Percentiles rank a stretch among this genome's conserved stretches.
Conservation (phyloP, 2,113 vertebrate genomes). For the Podarcis muralis region DNA sequence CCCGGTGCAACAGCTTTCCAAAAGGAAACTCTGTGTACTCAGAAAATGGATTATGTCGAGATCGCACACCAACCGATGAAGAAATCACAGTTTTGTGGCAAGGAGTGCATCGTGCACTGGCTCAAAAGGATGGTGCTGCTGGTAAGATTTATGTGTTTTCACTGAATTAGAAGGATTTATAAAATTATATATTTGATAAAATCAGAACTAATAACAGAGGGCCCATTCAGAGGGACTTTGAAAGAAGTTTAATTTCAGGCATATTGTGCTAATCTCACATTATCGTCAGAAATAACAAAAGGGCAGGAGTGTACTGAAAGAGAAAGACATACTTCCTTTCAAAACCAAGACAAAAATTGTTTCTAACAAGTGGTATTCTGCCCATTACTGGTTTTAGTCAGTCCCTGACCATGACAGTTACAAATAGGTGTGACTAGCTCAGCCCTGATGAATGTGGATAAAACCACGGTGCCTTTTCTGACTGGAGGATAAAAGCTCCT, state of each 20-base stretch:
- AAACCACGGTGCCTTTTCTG: background rate
- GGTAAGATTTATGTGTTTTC: slow-evolving; percentile 65
- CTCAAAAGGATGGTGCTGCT: slow-evolving; percentile 67
- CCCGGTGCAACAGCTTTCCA: slow-evolving; percentile 50
- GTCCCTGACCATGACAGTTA: background rate
- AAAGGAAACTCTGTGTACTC: slow-evolving; percentile 55
- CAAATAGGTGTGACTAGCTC: too few relatives aligned
- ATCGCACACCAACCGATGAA: slow-evolving; percentile 81
- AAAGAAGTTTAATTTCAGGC: background rate
- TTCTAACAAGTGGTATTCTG: background rate
- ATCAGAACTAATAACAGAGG: background rate
- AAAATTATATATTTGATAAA: background rate
- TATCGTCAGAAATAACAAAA: background rate
- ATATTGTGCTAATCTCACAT: background rate
- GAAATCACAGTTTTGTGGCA: slow-evolving; percentile 82
- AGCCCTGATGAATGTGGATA: background rate
- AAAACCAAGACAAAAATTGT: background rate
- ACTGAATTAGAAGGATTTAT: slow-evolving; percentile 11
- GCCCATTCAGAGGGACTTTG: background rate
- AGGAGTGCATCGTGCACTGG: slow-evolving; percentile 66
- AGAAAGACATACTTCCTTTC: background rate
- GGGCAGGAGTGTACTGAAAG: background rate
- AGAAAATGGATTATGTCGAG: slow-evolving; percentile 73
- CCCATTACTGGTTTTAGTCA: background rate
- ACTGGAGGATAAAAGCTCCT: background rate